Base-by-base conservation (phyloP, 2,888 invertebrate genomes). In the Caprella mutica region DNA sequence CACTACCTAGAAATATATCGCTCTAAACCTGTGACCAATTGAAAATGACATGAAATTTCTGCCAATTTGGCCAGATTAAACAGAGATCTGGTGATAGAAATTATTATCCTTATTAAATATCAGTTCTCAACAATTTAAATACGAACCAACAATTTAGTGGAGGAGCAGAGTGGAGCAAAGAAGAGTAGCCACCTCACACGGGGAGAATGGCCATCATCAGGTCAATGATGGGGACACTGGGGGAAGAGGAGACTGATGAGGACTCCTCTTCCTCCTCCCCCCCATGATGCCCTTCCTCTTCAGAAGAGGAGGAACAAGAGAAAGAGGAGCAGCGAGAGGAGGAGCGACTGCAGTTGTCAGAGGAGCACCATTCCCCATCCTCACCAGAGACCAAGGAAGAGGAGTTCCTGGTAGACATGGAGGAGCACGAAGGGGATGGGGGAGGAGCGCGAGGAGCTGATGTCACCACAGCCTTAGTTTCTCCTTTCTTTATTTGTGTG, bases 121-220 rank as follows among this genome's bases (percentile, higher is more conserved):
- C n/a, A n/a, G n/a, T n/a, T n/a, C n/a, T n/a, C n/a, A n/a, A n/a
- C n/a, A n/a, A n/a, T n/a, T n/a, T n/a, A n/a, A n/a, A n/a, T n/a
- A n/a, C n/a, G n/a, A n/a, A n/a, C n/a, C n/a, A n/a, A n/a, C n/a
- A n/a, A n/a, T n/a, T n/a, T n/a, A n/a, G n/a, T n/a, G 38, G 19
- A 38, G 19, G 38, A 19, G 19, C n/a, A 38, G 17, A 38, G 19
- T n/a, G 38, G 19, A 38, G 3, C 14, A 17, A 38, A 43, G 44
- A 43, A 21, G 14, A n/a, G 23, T 2, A 23, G 5, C 19, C 54
- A 53, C 56, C 24, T 63, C 40, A 64, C 39, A 64, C 64, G 51
- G 64, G 64, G 46, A 64, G 58, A 40, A 64, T 58, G 48, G 64
- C 64, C 52, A 64, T 56, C 64, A 64, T 60, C 42, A 64, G 60